Evolutionary conservation across 2,113 vertebrate species (phyloP).

Genomic region (Todiramphus saurophagus): DNA sequence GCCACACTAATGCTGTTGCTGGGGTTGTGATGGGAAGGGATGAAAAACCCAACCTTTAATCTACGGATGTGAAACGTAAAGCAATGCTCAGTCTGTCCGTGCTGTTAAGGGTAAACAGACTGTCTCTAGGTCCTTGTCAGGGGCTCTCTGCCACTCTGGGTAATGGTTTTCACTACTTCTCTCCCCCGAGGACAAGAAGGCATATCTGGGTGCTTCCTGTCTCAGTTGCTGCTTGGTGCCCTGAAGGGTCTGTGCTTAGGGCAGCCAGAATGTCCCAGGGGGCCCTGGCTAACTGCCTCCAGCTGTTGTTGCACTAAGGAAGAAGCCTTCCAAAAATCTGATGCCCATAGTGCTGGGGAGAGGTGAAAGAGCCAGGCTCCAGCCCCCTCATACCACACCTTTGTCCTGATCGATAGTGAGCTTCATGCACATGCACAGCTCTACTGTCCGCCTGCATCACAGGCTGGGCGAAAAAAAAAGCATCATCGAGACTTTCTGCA

Average conservation of each 20-base stretch:
- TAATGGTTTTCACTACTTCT: neutral
- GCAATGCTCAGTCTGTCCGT: neutral
- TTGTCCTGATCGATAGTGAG: neutral
- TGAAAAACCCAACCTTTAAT: neutral
- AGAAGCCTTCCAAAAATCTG: neutral
- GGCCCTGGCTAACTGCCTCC: neutral
- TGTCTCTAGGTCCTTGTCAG: neutral
- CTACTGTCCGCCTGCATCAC: neutral
- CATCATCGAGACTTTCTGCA: neutral
- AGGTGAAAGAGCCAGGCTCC: neutral
- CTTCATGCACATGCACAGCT: accelerated
- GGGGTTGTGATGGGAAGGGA: neutral
- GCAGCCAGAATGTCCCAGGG: neutral
- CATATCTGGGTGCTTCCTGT: neutral
- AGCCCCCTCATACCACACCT: neutral
- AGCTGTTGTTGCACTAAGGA: neutral
- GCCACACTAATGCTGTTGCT: accelerated
- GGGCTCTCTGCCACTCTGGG: neutral
- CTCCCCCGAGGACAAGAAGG: neutral
- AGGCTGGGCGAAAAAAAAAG: too few species aligned
- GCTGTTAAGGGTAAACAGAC: neutral
- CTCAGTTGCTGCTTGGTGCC: neutral
- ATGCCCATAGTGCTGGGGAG: neutral
- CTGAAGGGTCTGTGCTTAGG: neutral
- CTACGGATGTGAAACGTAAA: neutral